Conservation (phyloP, 2,113 vertebrate species). For the Enhydra lutris region DNA sequence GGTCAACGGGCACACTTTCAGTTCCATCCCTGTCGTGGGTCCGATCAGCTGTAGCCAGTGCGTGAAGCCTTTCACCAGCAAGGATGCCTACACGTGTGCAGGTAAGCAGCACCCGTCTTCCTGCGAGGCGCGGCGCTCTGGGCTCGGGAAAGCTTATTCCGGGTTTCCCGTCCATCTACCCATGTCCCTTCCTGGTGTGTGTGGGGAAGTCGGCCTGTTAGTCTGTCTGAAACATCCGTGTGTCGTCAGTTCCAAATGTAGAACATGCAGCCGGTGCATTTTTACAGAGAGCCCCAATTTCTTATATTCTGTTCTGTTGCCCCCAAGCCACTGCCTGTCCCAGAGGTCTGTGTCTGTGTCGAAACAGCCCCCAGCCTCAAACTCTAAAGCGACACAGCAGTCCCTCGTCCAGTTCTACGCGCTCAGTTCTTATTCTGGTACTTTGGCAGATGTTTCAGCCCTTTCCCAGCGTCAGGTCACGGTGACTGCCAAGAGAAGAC, state of each 20-base stretch:
- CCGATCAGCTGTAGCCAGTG: constrained; percentile 89
- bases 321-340: background rate
- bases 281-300: background rate
- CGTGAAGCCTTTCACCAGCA: constrained; percentile 88
- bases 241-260: background rate
- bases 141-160: background rate
- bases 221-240: background rate
- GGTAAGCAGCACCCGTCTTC: constrained; percentile 80
- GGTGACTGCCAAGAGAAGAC: background rate
- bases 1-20: constrained; percentile 90
- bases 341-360: background rate
- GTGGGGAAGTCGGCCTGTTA: background rate
- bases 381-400: background rate
- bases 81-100: constrained; percentile 90
- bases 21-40: constrained; percentile 80
- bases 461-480: background rate
- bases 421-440: background rate
- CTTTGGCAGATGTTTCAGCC: background rate
- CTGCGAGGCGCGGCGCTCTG: background rate
- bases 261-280: background rate
- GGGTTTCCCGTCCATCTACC: background rate
- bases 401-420: background rate
- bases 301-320: background rate
- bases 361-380: background rate
- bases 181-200: background rate